Base-by-base conservation (phyloP, 2,113 vertebrate species). In the Platichthys stellatus region DNA sequence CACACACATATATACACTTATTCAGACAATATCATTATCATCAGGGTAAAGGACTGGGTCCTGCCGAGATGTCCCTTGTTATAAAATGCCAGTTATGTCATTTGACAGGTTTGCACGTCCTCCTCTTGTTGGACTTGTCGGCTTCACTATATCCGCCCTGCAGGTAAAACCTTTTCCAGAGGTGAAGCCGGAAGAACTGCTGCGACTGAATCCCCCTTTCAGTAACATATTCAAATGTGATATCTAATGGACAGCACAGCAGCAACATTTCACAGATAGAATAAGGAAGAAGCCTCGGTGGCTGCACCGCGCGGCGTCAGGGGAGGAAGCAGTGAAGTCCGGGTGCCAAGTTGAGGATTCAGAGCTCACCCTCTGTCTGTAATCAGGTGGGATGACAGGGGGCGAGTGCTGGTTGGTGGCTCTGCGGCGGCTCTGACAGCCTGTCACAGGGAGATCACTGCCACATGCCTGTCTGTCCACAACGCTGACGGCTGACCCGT, bases 381-480 rank as follows among this genome's bases (percentile, higher is more conserved):
- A 89, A 84, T 88, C 90, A 90, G 90, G 90, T 89, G 89, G 84
- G 90, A 90, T 92, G 91, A 92, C 90, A 87, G 89, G 81, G 86
- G 89, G 83, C 49, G 72, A 82, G 86, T 58, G 86, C 77, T 87
- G 88, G 70, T 83, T 84, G 90, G 90, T 89, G 90, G 80, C 87
- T 86, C 69, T 75, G 53, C 68, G 74, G 84, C 73, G 76, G 69
- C 90, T 81, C 85, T 92, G 90, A 92, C 92, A 88, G 87, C 87
- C 89, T 86, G 90, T 92, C 91, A 91, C 77, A 43, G 84, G 68
- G 76, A 90, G 88, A 91, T 92, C 90, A 89, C 88, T 91, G 90
- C 90, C 92, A 93, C 91, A 92, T 90, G 92, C 87, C 89, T 90
- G 91, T 93, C 90, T 93, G 88, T 91, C 92, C 85, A 72, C 87